Conservation (phyloP, 2,113 vertebrate genomes). For the Leucopsar rothschildi region DNA sequence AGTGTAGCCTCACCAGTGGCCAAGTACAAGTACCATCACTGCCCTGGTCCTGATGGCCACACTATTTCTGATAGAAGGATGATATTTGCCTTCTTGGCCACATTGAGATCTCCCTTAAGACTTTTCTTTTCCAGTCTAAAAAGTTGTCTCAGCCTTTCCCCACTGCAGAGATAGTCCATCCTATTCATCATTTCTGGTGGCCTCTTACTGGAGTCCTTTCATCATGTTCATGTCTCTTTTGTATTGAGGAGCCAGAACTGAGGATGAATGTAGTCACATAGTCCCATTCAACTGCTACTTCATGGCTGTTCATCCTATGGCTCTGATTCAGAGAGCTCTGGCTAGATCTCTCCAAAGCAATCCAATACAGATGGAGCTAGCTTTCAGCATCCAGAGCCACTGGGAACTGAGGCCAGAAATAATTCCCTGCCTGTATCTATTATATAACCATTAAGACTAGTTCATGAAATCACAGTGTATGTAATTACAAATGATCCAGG, state of each 20-base stretch:
- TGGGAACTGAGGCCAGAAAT: background rate
- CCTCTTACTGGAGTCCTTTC: background rate
- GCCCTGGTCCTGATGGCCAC: background rate
- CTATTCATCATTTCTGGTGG: background rate
- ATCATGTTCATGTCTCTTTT: background rate
- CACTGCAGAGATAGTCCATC: background rate
- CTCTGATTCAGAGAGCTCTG: background rate
- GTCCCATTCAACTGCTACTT: background rate
- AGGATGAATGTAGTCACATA: background rate
- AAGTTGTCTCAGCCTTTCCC: background rate
- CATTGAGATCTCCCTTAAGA: background rate
- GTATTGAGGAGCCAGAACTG: background rate
- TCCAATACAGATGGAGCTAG: background rate
- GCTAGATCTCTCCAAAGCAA: background rate
- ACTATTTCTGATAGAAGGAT: no score
- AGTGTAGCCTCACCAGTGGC: rapidly evolving
- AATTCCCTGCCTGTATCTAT: background rate
- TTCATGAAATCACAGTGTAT: background rate
- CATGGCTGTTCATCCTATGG: background rate
- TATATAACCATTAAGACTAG: background rate
- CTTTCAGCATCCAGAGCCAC: background rate
- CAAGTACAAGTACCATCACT: rapidly evolving
- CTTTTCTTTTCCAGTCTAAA: background rate
- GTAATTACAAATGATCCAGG: background rate
- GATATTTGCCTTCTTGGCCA: background rate